phyloP scores from a whole-genome alignment of 2,797 vertebrate genomes.

The Prionace glauca region DNA sequence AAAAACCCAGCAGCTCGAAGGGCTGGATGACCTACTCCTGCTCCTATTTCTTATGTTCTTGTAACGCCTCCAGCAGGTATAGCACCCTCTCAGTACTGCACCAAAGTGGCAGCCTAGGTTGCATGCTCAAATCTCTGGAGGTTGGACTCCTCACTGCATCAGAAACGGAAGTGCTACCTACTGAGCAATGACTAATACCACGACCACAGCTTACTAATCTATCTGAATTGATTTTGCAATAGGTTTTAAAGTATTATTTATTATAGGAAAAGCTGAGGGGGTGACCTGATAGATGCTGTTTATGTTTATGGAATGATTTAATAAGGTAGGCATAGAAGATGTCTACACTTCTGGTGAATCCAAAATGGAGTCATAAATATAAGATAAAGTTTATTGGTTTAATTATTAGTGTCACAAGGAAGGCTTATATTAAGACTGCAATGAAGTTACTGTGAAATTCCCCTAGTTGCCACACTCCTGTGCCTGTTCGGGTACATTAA shows the following conservation, averaged over 20 bases:
- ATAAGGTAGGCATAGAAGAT: not conserved
- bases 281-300: not conserved
- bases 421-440: too few species aligned
- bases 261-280: not conserved
- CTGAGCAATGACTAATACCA: not conserved
- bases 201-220: not conserved
- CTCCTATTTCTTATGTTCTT: too few species aligned
- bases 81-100: not conserved
- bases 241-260: not conserved
- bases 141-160: not conserved
- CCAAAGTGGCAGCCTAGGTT: not conserved
- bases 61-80: too few species aligned
- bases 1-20: not conserved
- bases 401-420: too few species aligned
- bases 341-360: not conserved
- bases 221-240: not conserved
- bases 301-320: not conserved
- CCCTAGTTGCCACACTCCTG: too few species aligned
- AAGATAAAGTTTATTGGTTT: not conserved
- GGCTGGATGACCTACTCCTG: too few species aligned
- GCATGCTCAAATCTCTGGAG: not conserved
- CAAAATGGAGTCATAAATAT: not conserved
- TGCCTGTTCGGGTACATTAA: too few species aligned
- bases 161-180: not conserved
- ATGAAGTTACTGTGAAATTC: too few species aligned